Evolutionary conservation across 2,797 vertebrate genomes (phyloP).

Genomic region (Meda fulgida): DNA sequence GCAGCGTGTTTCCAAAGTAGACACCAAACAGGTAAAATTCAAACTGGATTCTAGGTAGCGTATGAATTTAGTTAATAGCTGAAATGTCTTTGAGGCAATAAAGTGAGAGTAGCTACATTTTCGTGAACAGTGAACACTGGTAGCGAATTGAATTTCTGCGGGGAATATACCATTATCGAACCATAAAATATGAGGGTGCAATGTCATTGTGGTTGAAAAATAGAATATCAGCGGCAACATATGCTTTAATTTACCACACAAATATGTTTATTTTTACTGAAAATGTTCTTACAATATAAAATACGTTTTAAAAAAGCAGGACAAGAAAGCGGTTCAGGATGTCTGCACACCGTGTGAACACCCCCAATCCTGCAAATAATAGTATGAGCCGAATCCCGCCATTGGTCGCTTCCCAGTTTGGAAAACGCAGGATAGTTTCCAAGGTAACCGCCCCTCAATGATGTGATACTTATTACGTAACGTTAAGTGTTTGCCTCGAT

Average conservation of each 20-base stretch:
- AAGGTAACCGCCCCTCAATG: constrained; percentile 60
- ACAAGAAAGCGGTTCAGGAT: not conserved
- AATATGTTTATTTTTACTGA: not conserved
- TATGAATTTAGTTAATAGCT: too few relatives aligned
- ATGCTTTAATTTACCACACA: not conserved
- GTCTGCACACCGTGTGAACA: not conserved
- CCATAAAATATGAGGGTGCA: not conserved
- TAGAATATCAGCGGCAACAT: too few relatives aligned
- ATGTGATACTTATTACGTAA: constrained; percentile 1
- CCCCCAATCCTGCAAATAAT: constrained; percentile 59
- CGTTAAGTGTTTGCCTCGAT: not conserved
- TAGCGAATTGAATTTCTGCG: constrained; percentile 48
- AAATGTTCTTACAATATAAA: not conserved
- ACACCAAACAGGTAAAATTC: not conserved
- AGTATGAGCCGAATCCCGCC: constrained; percentile 66
- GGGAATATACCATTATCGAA: constrained; percentile 41
- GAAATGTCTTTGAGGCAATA: constrained; percentile 7
- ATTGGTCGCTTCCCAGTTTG: constrained; percentile 72
- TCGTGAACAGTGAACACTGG: not conserved
- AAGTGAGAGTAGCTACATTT: not conserved
- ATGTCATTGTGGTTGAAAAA: not conserved
- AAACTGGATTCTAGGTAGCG: too few relatives aligned
- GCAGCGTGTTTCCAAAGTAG: not conserved
- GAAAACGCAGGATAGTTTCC: constrained; percentile 68
- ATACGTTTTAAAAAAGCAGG: too few relatives aligned